Evolutionary conservation across 2,113 vertebrate species (phyloP).

Genomic region (Castor canadensis): DNA sequence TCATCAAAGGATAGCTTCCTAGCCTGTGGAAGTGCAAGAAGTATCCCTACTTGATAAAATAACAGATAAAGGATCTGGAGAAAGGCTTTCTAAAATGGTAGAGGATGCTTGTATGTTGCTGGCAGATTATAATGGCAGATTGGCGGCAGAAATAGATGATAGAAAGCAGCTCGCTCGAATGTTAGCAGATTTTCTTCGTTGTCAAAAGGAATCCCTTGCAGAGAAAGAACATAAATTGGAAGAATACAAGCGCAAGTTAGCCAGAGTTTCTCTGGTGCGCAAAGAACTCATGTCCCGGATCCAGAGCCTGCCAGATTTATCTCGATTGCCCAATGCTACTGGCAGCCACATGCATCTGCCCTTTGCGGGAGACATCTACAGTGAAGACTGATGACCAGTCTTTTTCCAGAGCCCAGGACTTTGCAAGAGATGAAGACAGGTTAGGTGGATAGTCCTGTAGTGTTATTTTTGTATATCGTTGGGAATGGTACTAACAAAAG

Average conservation of each 20-base stretch:
- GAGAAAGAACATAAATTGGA: conserved; percentile 99
- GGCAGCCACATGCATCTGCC: conserved; percentile 90
- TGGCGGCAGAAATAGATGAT: conserved; percentile 99
- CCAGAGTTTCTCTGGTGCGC: conserved; percentile 94
- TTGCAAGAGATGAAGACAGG: conserved; percentile 83
- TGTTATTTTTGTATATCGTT: conserved; percentile 93
- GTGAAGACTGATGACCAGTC: conserved; percentile 88
- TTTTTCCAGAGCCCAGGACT: conserved; percentile 77
- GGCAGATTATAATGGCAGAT: conserved; percentile 98
- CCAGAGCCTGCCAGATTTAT: conserved; percentile 93
- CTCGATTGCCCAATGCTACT: conserved; percentile 91
- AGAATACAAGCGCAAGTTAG: conserved; percentile 98
- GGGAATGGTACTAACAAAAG: conserved; percentile 85
- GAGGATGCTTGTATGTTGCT: conserved; percentile 99
- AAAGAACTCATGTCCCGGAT: conserved; percentile 97
- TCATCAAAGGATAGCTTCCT: conserved; percentile 95
- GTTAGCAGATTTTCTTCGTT: conserved; percentile 94
- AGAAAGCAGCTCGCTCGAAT: conserved; percentile 96
- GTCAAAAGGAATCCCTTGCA: conserved; percentile 96
- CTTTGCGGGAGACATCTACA: conserved; percentile 92
- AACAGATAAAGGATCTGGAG: conserved; percentile 92
- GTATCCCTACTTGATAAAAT: conserved; percentile 95
- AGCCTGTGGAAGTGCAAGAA: conserved; percentile 97
- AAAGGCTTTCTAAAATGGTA: conserved; percentile 87
- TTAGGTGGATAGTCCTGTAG: conserved; percentile 88